Base-by-base conservation (phyloP, 2,113 vertebrate genomes). In the Thunnus thynnus region DNA sequence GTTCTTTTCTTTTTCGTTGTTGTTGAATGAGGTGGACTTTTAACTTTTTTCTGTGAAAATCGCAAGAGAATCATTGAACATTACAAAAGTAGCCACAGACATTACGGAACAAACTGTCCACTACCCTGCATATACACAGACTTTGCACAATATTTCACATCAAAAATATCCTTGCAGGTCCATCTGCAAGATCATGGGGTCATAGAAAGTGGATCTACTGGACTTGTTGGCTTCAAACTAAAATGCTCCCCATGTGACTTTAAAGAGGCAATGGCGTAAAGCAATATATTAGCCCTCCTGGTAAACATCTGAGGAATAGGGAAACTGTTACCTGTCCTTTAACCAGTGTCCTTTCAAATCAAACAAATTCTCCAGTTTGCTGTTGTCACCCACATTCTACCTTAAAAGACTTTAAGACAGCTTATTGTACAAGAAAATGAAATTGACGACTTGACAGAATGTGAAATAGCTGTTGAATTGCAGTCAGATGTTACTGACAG, bases 271-370 rank as follows among this genome's bases (percentile, higher is more conserved):
- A 64, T 76, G 3, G 14, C 48, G n/a, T 76, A 70, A 75, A 63
- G 5, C 72, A 57, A 41, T 80, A 1, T 18, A 22, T 65, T 64
- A 9, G 46, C 32, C 72, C 52, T 76, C 80, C 52, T 58, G 18
- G 20, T 7, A 60, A 71, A n/a, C 54, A 72, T 27, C 41, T 72
- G 44, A 83, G 17, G 22, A 72, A 72, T 32, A 71, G 11, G 14
- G 73, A 83, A 16, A 72, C 60, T 51, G 11, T 60, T 32, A 76
- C 60, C 4, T 72, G 66, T 27, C 69, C 55, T 30, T 1, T 72
- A 76, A 71, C 76, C 46, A 22, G 2, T 76, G 52, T 64, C 8
- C 7, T 58, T 77, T 71, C 46, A 71, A 60, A 56, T 69, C 65
- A 76, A 68, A 63, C 4, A 3, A 69, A 76, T 62, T 22, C 20